Conservation (phyloP, 2,888 invertebrate genomes). For the Agonopterix heracliana region DNA sequence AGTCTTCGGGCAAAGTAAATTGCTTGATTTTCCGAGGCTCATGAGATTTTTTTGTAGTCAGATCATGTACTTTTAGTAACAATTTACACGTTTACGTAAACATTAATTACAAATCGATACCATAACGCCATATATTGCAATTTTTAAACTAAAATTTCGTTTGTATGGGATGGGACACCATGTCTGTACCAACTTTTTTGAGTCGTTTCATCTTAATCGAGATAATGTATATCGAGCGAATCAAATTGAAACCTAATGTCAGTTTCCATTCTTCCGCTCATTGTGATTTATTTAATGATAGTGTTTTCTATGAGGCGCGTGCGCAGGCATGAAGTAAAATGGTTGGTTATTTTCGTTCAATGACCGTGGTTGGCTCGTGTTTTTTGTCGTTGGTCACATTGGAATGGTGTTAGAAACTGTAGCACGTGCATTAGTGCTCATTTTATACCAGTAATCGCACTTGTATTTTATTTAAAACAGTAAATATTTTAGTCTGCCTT, state of each 20-base stretch:
- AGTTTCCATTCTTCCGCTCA: constrained; percentile 17
- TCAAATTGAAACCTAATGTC: constrained; percentile 8
- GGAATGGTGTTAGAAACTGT: constrained; percentile 21
- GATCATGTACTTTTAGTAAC: too few species aligned
- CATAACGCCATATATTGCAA: too few species aligned
- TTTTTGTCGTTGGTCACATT: constrained; percentile 37
- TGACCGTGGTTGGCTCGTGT: constrained; percentile 46
- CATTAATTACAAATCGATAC: too few species aligned
- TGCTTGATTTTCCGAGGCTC: too few species aligned
- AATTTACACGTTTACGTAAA: too few species aligned
- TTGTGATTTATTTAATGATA: constrained; percentile 31
- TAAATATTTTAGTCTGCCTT: too few species aligned
- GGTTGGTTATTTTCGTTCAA: constrained; percentile 50
- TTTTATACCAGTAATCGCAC: neutral
- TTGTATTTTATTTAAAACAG: too few species aligned
- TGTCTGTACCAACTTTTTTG: too few species aligned
- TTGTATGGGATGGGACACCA: too few species aligned
- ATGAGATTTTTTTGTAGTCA: too few species aligned
- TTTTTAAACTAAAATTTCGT: too few species aligned
- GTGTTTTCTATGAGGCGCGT: constrained; percentile 22
- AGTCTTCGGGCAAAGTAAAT: too few species aligned
- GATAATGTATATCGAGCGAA: constrained; percentile 4
- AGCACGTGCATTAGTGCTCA: constrained; percentile 29
- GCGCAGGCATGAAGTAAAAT: constrained; percentile 28
- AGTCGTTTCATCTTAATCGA: neutral